A percentile compares a stretch with the other conserved stretches of the same genome.
Conservation (phyloP, 2,113 vertebrate species). For the Brevimyrus niger region DNA sequence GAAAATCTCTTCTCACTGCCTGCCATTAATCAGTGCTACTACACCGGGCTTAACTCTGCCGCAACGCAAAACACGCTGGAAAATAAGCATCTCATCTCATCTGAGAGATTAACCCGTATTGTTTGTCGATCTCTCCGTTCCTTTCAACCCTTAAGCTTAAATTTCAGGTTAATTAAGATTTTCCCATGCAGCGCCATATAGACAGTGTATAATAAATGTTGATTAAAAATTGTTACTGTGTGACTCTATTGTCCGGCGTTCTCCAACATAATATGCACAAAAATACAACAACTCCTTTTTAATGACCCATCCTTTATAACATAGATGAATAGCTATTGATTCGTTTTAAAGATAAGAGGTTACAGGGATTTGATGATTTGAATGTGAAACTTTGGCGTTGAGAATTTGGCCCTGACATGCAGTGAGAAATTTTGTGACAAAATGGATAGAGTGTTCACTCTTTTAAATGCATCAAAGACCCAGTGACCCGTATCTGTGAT, state of each 20-base stretch:
- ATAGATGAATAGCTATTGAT: not conserved
- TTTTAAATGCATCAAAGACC: not conserved
- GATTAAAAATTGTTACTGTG: not conserved
- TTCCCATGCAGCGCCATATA: not conserved
- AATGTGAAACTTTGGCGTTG: not conserved
- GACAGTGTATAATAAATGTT: not conserved
- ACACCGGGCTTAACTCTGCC: not conserved
- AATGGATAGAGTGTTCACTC: not conserved
- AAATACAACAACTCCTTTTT: not conserved
- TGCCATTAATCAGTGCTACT: constrained; percentile 17
- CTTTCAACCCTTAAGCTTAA: not conserved
- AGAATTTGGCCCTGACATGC: not conserved
- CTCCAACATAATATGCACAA: not conserved
- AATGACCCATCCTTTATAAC: not conserved
- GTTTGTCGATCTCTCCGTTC: not conserved
- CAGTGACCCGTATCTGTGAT: not conserved
- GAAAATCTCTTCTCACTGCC: not conserved
- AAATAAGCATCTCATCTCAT: not conserved
- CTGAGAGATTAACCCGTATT: not conserved
- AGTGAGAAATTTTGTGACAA: not conserved
- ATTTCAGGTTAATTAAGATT: not conserved
- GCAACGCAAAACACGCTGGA: not conserved
- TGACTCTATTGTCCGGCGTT: not conserved
- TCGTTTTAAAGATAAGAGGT: not conserved
- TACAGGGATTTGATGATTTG: not conserved